phyloP scores from a whole-genome alignment of 2,113 vertebrate genomes.

The Mugil cephalus region DNA sequence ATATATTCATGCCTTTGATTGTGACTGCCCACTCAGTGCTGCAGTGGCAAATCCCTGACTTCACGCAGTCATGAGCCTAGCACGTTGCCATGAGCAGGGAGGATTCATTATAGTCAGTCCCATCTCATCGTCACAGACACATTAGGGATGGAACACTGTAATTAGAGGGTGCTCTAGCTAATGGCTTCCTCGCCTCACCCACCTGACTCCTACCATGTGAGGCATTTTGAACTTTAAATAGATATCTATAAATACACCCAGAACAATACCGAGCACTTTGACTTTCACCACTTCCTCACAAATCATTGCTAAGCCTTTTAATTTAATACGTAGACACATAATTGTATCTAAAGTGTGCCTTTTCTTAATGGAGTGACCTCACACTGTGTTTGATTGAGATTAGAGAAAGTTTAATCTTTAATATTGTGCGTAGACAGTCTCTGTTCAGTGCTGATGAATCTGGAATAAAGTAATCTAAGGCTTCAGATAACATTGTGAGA shows the following conservation, averaged over 20 bases:
- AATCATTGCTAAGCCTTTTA: slow-evolving; percentile 38
- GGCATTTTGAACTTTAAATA: slow-evolving; percentile 73
- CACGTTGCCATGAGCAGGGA: slow-evolving; percentile 31
- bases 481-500: background rate
- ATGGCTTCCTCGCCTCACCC: slow-evolving; percentile 62
- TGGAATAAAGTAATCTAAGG: slow-evolving; percentile 6
- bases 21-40: slow-evolving; percentile 28
- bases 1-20: slow-evolving; percentile 52
- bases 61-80: slow-evolving; percentile 41
- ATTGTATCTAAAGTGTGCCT: slow-evolving; percentile 43
- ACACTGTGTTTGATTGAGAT: slow-evolving; percentile 18
- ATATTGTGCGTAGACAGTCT: slow-evolving; percentile 19
- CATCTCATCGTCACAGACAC: slow-evolving; percentile 56
- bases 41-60: slow-evolving; percentile 41
- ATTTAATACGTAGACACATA: slow-evolving; percentile 27
- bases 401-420: slow-evolving; percentile 23
- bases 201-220: slow-evolving; percentile 61
- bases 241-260: slow-evolving; percentile 67
- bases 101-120: slow-evolving; percentile 60
- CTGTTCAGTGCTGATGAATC: slow-evolving; percentile 5
- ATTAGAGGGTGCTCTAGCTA: slow-evolving; percentile 72
- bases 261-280: slow-evolving; percentile 46
- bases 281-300: slow-evolving; percentile 38
- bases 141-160: slow-evolving; percentile 68
- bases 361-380: slow-evolving; percentile 37